Percentiles rank a stretch among this genome's conserved stretches.
phyloP scores from a whole-genome alignment of 2,888 invertebrate species.

The Machimus rusticus region DNA sequence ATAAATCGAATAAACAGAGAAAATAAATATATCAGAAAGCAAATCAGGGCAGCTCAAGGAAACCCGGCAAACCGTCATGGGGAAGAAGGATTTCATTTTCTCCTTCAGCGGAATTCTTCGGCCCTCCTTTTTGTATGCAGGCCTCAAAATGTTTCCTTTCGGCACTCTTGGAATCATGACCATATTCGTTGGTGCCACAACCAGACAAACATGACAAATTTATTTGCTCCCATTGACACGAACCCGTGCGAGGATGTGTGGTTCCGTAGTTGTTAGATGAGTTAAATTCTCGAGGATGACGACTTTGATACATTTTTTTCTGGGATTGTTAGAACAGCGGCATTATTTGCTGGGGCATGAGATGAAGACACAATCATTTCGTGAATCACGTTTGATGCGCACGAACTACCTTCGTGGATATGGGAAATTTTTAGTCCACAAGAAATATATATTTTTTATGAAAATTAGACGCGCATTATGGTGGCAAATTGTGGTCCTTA shows the following conservation, averaged over 20 bases:
- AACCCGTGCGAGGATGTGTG: constrained; percentile 21
- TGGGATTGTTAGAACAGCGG: background rate
- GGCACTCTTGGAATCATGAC: constrained; percentile 34
- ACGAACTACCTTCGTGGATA: constrained; percentile 59
- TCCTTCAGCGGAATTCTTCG: constrained; percentile 25
- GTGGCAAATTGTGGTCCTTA: constrained; percentile 5
- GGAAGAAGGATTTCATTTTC: constrained; percentile 37
- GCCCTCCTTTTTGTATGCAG: constrained; percentile 31
- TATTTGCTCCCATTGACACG: constrained; percentile 38
- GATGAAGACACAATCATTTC: constrained; percentile 53
- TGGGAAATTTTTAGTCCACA: constrained; percentile 54
- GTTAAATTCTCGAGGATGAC: constrained; percentile 27
- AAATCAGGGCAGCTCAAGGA: constrained; percentile 37
- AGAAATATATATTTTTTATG: constrained; percentile 40
- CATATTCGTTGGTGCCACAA: constrained; percentile 19
- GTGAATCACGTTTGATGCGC: constrained; percentile 61
- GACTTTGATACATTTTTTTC: constrained; percentile 7
- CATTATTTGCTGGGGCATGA: background rate
- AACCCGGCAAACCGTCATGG: constrained; percentile 15
- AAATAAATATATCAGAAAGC: constrained; percentile 41
- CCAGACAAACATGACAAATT: constrained; percentile 32
- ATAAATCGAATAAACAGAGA: constrained; percentile 39
- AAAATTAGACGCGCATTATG: constrained; percentile 48
- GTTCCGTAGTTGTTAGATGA: constrained; percentile 29
- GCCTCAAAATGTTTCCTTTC: constrained; percentile 33